Evolutionary conservation across 2,797 vertebrate species (phyloP).

Genomic region (Mormyrops attenuatus): DNA sequence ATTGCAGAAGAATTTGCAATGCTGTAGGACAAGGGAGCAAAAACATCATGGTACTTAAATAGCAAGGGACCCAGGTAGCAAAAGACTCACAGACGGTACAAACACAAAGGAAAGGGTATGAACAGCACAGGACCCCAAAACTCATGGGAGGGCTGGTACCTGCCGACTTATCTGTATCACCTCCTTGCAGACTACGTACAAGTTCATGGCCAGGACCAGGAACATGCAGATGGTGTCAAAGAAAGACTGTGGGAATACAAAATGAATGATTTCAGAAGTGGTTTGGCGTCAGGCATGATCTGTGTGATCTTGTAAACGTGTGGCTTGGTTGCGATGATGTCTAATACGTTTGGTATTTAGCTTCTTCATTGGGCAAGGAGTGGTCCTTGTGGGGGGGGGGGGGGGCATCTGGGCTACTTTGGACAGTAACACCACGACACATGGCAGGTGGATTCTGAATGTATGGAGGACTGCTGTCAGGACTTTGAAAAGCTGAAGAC

Average conservation of each 20-base stretch:
- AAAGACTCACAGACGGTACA: not conserved
- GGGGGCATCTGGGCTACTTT: not conserved
- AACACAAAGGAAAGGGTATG: not conserved
- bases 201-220: slow-evolving; percentile 70
- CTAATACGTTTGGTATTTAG: not conserved
- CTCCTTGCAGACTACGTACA: slow-evolving; percentile 75
- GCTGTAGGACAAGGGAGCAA: slow-evolving; percentile 46
- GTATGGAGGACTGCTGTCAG: not conserved
- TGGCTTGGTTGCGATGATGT: not conserved
- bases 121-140: not conserved
- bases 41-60: not conserved
- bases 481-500: not conserved
- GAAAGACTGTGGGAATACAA: slow-evolving; percentile 56
- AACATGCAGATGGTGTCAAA: slow-evolving; percentile 66
- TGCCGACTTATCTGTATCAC: slow-evolving; percentile 72
- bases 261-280: not conserved
- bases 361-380: not conserved
- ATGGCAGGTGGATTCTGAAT: not conserved
- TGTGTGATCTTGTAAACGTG: not conserved
- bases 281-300: not conserved
- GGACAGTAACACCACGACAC: not conserved
- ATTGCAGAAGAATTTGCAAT: slow-evolving; percentile 68
- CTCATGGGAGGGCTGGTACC: slow-evolving; percentile 47
- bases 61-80: not conserved
- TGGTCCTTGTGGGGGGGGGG: not conserved